These are phyloP conservation scores for Nephrotoma appendiculata DNA, from an alignment of 2,888 invertebrate species.

Conservation along the genomic window DNA sequence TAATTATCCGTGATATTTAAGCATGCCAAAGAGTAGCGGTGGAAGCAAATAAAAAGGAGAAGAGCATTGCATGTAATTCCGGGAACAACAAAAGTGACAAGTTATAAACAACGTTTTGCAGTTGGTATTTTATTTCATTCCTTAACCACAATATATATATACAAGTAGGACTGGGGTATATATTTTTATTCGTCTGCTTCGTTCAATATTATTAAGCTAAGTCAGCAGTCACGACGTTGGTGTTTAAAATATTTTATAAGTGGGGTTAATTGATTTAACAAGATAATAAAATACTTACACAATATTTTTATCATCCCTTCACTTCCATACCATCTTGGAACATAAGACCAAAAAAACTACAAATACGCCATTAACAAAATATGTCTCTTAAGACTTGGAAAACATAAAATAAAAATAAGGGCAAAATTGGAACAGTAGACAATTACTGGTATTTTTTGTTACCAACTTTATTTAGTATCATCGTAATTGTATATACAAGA, in stretches of 20 bases:
- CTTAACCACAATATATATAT: background rate
- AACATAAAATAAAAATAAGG: background rate
- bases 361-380: background rate
- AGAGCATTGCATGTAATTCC: background rate
- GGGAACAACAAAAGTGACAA: background rate
- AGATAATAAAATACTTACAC: background rate
- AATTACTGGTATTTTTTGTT: background rate
- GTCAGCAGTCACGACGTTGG: background rate
- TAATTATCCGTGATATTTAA: background rate
- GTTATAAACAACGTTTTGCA: background rate
- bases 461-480: background rate
- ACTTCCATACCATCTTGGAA: background rate
- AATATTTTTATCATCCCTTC: background rate
- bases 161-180: background rate
- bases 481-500: background rate
- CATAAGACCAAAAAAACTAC: background rate
- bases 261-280: background rate
- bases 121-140: background rate
- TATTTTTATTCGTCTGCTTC: background rate
- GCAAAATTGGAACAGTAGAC: background rate
- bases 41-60: background rate
- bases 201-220: background rate
- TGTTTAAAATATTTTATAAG: background rate
- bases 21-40: background rate
- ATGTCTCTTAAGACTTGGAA: background rate